Conservation (phyloP, 2,888 invertebrate genomes). For the Calameuta pallipes region DNA sequence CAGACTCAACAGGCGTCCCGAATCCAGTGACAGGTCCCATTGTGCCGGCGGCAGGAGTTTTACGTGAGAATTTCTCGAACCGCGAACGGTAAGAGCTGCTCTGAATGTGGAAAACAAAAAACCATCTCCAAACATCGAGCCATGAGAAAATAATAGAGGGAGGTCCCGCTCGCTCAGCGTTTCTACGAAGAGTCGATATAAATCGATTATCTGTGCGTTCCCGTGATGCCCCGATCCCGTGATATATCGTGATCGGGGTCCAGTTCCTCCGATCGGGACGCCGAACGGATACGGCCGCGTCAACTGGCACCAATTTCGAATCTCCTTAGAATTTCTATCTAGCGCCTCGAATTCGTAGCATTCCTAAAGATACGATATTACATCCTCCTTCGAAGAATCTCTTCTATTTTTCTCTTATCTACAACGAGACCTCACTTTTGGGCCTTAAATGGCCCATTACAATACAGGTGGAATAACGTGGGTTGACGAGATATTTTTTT, state of each 20-base stretch:
- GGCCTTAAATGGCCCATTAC: too few species aligned
- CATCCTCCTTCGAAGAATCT: too few species aligned
- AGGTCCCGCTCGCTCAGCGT: slow-evolving; percentile 1
- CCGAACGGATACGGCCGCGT: not conserved
- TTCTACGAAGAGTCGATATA: slow-evolving; percentile 35
- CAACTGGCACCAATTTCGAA: slow-evolving; percentile 32
- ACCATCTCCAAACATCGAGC: slow-evolving; percentile 20
- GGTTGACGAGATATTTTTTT: slow-evolving; percentile 3
- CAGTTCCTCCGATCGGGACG: slow-evolving; percentile 20
- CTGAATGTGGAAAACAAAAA: slow-evolving; percentile 4
- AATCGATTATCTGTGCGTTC: slow-evolving; percentile 46
- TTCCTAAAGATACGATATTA: too few species aligned
- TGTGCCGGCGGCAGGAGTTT: slow-evolving; percentile 29
- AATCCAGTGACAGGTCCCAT: slow-evolving; percentile 40
- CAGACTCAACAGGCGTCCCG: slow-evolving; percentile 24
- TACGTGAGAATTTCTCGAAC: slow-evolving; percentile 21
- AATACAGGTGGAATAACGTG: not conserved
- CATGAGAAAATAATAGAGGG: slow-evolving; percentile 21
- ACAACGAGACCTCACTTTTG: too few species aligned
- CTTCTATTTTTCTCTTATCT: too few species aligned
- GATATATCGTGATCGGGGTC: slow-evolving; percentile 40
- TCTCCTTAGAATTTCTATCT: slow-evolving; percentile 33
- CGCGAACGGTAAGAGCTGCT: slow-evolving; percentile 6
- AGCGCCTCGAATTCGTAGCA: not conserved
- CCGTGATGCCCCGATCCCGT: slow-evolving; percentile 16